A percentile compares a stretch with the other conserved stretches of the same genome.
Conservation (phyloP, 2,797 vertebrate species). For the Pangasius mekongensis region DNA sequence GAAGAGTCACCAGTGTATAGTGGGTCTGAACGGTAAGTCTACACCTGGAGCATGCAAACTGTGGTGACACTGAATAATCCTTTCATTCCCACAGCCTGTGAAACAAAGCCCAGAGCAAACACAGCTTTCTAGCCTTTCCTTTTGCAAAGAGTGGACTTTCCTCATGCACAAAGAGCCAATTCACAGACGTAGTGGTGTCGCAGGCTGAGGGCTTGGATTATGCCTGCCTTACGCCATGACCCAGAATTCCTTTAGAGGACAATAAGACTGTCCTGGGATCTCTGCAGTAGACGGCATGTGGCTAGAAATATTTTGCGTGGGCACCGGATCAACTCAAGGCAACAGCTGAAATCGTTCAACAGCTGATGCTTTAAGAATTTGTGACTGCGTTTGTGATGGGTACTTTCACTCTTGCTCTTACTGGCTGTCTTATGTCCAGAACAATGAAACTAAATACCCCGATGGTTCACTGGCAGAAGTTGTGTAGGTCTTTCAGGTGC, state of each 20-base stretch:
- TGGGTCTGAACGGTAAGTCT: conserved; percentile 30
- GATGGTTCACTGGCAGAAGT: neutral
- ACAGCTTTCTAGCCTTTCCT: conserved; percentile 51
- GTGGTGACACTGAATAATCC: conserved; percentile 48
- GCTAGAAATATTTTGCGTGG: conserved; percentile 43
- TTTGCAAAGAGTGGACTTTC: conserved; percentile 53
- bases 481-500: conserved; percentile 33
- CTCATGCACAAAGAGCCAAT: conserved; percentile 69
- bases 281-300: conserved; percentile 32
- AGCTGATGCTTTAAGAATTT: conserved; percentile 23
- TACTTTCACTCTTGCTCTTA: neutral
- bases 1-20: neutral
- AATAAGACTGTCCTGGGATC: conserved; percentile 41
- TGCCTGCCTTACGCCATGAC: conserved; percentile 59
- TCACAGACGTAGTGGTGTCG: conserved; percentile 62
- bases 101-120: conserved; percentile 59
- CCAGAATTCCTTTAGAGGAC: conserved; percentile 60
- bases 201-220: conserved; percentile 66
- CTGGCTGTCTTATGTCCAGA: neutral
- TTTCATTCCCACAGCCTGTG: conserved; percentile 55
- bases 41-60: conserved; percentile 54
- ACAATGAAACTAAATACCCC: neutral
- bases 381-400: neutral
- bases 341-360: conserved; percentile 20
- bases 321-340: conserved; percentile 23